phyloP scores from a whole-genome alignment of 1,140 invertebrate genomes.

The Linepithema humile region DNA sequence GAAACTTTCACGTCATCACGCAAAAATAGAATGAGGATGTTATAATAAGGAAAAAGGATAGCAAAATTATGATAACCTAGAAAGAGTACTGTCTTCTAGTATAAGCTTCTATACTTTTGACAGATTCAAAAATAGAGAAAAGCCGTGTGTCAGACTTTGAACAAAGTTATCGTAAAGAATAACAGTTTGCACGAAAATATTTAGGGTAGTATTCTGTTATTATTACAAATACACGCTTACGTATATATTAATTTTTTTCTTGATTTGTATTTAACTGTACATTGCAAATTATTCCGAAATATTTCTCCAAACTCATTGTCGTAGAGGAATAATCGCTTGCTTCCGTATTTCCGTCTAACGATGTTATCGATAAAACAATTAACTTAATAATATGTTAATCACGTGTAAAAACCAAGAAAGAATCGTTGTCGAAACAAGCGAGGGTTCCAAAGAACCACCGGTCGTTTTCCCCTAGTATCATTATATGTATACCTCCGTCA shows the following conservation, averaged over 20 bases:
- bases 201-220: background rate
- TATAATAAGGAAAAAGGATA: conserved; percentile 6
- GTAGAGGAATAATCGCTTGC: conserved; percentile 7
- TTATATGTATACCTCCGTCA: conserved; percentile 38
- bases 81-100: conserved; percentile 45
- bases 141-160: background rate
- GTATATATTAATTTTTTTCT: background rate
- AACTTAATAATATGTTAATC: conserved; percentile 59
- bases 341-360: background rate
- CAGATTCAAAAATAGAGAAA: background rate
- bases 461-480: conserved; percentile 26
- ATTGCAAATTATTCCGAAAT: too few relatives aligned
- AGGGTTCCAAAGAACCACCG: background rate
- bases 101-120: background rate
- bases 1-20: conserved; percentile 55
- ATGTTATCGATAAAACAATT: conserved; percentile 26
- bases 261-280: too few relatives aligned
- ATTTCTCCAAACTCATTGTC: background rate
- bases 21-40: background rate
- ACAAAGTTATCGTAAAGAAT: background rate
- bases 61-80: background rate
- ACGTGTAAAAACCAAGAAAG: conserved; percentile 14
- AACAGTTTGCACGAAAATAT: background rate
- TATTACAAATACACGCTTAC: background rate
- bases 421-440: background rate